phyloP scores from a whole-genome alignment of 2,113 vertebrate genomes.

The Lophochroa leadbeateri region DNA sequence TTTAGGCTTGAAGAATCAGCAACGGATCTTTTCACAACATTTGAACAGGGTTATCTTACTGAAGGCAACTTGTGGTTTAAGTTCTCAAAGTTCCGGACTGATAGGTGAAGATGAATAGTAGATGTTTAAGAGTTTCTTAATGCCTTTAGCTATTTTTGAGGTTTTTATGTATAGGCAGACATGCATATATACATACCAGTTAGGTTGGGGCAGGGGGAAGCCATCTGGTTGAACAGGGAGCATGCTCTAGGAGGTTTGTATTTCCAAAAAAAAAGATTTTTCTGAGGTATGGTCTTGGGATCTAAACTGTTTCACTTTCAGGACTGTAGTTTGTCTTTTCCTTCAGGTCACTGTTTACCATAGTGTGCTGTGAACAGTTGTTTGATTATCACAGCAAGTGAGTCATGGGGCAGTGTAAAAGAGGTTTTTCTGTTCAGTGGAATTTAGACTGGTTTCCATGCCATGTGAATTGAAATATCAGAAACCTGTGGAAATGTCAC shows the following conservation, averaged over 20 bases:
- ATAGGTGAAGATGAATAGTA: constrained; percentile 3
- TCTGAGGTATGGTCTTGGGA: neutral
- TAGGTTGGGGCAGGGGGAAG: neutral
- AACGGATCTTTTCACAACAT: neutral
- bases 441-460: neutral
- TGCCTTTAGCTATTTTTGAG: neutral
- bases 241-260: neutral
- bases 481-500: neutral
- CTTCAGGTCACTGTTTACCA: neutral
- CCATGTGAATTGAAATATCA: neutral
- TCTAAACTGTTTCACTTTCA: neutral
- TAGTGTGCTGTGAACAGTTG: neutral
- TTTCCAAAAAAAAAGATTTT: neutral
- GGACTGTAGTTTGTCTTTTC: neutral
- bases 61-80: neutral
- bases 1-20: neutral
- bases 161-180: neutral
- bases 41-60: neutral
- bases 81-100: neutral
- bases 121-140: constrained; percentile 17
- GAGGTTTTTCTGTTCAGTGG: neutral
- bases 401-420: neutral
- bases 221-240: neutral
- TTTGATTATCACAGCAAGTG: neutral
- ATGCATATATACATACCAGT: neutral